phyloP scores from a whole-genome alignment of 2,888 invertebrate genomes.

The Cephus spinipes region DNA sequence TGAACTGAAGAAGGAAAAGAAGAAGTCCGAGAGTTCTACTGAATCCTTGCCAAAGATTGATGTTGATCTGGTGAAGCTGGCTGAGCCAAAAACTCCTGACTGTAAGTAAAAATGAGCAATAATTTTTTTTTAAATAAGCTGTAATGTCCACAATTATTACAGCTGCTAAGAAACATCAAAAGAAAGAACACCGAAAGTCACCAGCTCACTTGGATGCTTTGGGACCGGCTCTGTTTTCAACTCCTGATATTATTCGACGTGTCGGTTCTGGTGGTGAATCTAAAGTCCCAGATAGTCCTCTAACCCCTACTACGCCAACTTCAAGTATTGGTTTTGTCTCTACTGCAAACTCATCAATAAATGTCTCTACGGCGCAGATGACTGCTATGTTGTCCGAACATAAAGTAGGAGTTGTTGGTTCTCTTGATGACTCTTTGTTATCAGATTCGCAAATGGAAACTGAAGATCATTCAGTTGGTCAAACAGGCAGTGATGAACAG shows the following conservation, averaged over 20 bases:
- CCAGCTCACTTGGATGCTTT: constrained; percentile 71
- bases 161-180: constrained; percentile 56
- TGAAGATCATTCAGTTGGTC: not conserved
- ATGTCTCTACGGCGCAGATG: constrained; percentile 3
- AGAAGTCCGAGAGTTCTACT: constrained; percentile 42
- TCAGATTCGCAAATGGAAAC: constrained; percentile 1
- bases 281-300: constrained; percentile 55
- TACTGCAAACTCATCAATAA: constrained; percentile 1
- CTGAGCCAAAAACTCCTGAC: constrained; percentile 42
- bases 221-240: constrained; percentile 78
- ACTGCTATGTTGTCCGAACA: not conserved
- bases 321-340: constrained; percentile 31
- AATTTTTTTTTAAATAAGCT: constrained; percentile 1
- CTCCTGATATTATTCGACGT: constrained; percentile 82
- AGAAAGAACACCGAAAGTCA: constrained; percentile 70
- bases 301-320: constrained; percentile 46
- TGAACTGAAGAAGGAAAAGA: constrained; percentile 57
- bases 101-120: constrained; percentile 23
- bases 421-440: not conserved
- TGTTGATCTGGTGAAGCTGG: constrained; percentile 28
- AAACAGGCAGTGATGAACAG: constrained; percentile 21
- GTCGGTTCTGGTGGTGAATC: constrained; percentile 71
- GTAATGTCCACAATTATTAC: constrained; percentile 22
- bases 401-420: not conserved
- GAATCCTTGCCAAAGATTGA: constrained; percentile 38